Evolutionary conservation across 2,797 vertebrate species (phyloP).

Genomic region (Rhinichthys osculus): DNA sequence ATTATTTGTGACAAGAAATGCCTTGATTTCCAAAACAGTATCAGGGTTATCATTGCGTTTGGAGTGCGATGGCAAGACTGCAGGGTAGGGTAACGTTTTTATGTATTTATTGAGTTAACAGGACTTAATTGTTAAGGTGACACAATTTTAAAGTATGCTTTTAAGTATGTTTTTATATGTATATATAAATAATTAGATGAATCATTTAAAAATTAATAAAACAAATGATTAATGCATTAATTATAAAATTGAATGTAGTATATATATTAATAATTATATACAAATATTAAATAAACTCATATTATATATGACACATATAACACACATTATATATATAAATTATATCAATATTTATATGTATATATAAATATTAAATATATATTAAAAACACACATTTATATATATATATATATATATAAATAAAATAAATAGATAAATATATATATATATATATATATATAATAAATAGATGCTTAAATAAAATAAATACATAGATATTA

Average conservation of each 20-base stretch:
- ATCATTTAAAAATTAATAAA: not conserved
- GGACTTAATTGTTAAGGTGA: constrained; percentile 5
- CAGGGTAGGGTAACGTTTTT: constrained; percentile 10
- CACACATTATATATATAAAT: not conserved
- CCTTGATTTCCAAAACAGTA: constrained; percentile 62
- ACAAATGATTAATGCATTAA: no score
- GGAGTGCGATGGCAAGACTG: constrained; percentile 38
- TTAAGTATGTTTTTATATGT: not conserved
- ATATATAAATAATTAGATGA: not conserved
- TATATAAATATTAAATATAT: no score
- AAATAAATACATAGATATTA: no score
- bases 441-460: not conserved
- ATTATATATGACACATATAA: no score
- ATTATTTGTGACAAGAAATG: constrained; percentile 66
- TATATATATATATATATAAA: not conserved
- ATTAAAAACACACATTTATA: no score
- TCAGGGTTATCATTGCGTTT: constrained; percentile 53
- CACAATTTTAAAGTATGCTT: no score
- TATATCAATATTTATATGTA: no score
- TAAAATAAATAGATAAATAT: not conserved
- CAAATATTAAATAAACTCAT: no score
- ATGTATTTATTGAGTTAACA: constrained; percentile 22
- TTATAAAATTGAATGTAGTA: no score
- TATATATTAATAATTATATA: no score
- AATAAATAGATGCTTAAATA: no score